Base-by-base conservation (phyloP, 2,797 vertebrate genomes). In the Sebastolobus altivelis region DNA sequence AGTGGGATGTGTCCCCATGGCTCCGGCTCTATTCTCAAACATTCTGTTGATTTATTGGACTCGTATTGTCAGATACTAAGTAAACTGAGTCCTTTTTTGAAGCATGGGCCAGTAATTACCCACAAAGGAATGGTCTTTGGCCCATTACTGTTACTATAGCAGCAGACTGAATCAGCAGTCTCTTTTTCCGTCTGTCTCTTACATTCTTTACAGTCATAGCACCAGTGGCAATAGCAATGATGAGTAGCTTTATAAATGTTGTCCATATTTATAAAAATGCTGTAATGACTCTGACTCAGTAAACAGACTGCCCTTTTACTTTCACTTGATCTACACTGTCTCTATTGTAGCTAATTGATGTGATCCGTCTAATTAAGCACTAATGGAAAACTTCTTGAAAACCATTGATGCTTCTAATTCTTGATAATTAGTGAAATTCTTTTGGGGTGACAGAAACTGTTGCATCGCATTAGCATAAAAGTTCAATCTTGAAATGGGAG, bases 1-100 rank as follows among this genome's bases (percentile, higher is more conserved):
- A 80, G 84, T 89, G 80, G 81, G 83, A 86, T 72, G 83, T 52
- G 82, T 90, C 89, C 86, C 88, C 22, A 43, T 58, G 83, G 87
- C 70, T 81, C 61, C 14, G 16, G 29, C 70, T 84, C 68, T 67
- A 29, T 70, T 85, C 86, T 79, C 75, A 69, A 81, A 81, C 80
- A 61, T 11, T 70, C 49, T 76, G 83, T 70, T 83, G 85, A 89
- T 90, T 82, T 88, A 86, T 90, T 70, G 74, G 86, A 78, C 74
- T 81, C 49, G 5, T 83, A 74, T 80, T 85, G 76, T 87, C 84
- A 85, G 80, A 85, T 60, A 62, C 68, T 59, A 72, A 86, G 77
- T 73, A 83, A 85, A 87, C 63, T 9, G 43, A 71, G 67, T 79
- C 49, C 8, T 10, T 77, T 63, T 81, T 81, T 81, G 4, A 84